phyloP scores from a whole-genome alignment of 2,113 vertebrate species.

The Ictalurus furcatus region DNA sequence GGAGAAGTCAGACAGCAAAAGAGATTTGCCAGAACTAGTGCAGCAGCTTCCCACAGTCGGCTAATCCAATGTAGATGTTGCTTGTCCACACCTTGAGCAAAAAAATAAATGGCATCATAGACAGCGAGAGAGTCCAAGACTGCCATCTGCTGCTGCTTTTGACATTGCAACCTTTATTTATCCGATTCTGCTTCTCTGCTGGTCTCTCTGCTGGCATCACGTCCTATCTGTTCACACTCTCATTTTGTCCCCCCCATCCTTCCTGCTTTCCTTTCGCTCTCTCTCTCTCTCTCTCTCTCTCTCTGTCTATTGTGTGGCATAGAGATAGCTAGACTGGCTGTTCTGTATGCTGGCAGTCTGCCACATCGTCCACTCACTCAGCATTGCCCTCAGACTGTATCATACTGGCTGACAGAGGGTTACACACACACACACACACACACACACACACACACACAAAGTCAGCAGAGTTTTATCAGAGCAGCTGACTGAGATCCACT shows the following conservation, averaged over 20 bases:
- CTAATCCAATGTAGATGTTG: conserved; percentile 41
- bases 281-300: conserved; percentile 25
- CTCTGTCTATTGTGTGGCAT: conserved; percentile 19
- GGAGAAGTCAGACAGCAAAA: conserved; percentile 33
- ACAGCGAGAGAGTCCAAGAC: conserved; percentile 81
- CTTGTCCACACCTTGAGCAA: conserved; percentile 34
- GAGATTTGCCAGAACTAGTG: conserved; percentile 39
- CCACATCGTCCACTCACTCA: conserved; percentile 74
- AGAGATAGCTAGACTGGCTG: conserved; percentile 43
- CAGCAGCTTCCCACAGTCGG: conserved; percentile 40
- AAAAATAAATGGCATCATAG: conserved; percentile 54
- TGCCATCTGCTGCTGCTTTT: conserved; percentile 86
- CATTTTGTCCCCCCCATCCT: background rate
- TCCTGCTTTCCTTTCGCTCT: conserved; percentile 21
- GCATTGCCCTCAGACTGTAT: conserved; percentile 77
- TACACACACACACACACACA: conserved; percentile 16
- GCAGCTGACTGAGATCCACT: conserved; percentile 32
- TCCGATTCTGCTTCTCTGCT: conserved; percentile 39
- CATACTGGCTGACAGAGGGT: conserved; percentile 71
- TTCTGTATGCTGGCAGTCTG: conserved; percentile 72
- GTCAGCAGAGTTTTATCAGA: conserved; percentile 27
- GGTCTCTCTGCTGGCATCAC: conserved; percentile 51
- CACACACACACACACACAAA: background rate
- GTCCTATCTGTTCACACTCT: conserved; percentile 35
- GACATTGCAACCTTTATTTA: conserved; percentile 29